phyloP scores from a whole-genome alignment of 2,888 invertebrate species.

The Chromoteleia sp. region DNA sequence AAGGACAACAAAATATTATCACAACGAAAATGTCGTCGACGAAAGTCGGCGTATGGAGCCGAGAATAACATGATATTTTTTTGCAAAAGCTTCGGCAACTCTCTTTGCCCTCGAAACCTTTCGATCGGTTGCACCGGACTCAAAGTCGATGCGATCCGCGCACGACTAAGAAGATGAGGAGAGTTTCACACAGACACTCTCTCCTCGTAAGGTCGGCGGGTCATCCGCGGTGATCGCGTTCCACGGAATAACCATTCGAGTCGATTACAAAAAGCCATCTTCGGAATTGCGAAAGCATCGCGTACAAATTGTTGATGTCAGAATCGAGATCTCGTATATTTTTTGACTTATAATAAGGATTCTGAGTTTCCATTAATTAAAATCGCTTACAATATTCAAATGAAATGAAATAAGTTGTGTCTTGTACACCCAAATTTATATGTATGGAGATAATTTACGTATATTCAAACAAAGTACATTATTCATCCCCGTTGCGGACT shows the following conservation, averaged over 20 bases:
- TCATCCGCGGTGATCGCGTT: constrained; percentile 58
- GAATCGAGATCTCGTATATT: neutral
- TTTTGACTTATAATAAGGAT: too few relatives aligned
- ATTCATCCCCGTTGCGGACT: too few relatives aligned
- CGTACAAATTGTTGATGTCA: neutral
- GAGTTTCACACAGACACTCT: constrained; percentile 69
- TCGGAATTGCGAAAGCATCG: constrained; percentile 16
- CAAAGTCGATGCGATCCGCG: constrained; percentile 52
- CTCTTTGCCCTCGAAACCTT: constrained; percentile 78
- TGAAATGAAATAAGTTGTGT: too few relatives aligned
- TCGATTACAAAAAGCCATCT: constrained; percentile 5
- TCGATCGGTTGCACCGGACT: constrained; percentile 68
- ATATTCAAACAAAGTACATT: too few relatives aligned
- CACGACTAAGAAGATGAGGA: constrained; percentile 62
- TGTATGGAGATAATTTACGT: too few relatives aligned
- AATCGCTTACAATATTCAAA: too few relatives aligned
- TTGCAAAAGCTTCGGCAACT: constrained; percentile 36
- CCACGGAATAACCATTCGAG: constrained; percentile 7
- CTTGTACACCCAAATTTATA: too few relatives aligned
- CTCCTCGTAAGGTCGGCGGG: constrained; percentile 64
- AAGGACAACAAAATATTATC: constrained; percentile 32
- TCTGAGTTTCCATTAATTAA: too few relatives aligned
- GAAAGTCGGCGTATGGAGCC: constrained; percentile 30
- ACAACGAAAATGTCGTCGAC: constrained; percentile 4
- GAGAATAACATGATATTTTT: constrained; percentile 26